Percentiles rank a stretch among this genome's conserved stretches.
Conservation (phyloP, 2,797 vertebrate genomes). For the Pristis pectinata region DNA sequence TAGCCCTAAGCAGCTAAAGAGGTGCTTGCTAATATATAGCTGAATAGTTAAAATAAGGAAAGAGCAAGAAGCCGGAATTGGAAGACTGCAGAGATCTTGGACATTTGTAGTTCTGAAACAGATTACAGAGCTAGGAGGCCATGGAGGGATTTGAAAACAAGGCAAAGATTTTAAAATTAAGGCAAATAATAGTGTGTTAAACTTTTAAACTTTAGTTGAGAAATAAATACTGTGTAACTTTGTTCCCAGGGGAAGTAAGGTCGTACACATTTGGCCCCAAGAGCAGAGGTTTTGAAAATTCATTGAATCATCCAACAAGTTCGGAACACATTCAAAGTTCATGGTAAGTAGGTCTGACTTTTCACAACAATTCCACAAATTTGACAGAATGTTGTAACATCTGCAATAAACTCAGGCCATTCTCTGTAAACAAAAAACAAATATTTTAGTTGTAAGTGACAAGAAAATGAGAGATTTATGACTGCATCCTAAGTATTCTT, state of each 20-base stretch:
- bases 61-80: not conserved
- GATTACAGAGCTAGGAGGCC: not conserved
- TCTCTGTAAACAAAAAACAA: not conserved
- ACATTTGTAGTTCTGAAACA: not conserved
- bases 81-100: not conserved
- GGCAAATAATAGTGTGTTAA: not conserved
- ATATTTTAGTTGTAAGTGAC: not conserved
- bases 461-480: not conserved
- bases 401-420: not conserved
- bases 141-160: not conserved
- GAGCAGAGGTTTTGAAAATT: slow-evolving; percentile 31
- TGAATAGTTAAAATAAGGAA: not conserved
- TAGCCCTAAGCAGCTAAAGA: not conserved
- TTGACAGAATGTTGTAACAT: not conserved
- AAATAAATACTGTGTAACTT: not conserved
- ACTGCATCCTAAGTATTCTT: not conserved
- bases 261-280: slow-evolving; percentile 12
- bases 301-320: slow-evolving; percentile 1
- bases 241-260: not conserved
- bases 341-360: slow-evolving; percentile 16
- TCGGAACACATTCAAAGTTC: slow-evolving; percentile 10
- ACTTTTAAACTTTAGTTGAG: not conserved
- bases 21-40: not conserved
- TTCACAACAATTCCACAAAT: not conserved
- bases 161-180: not conserved